These are phyloP conservation scores for Ciona savignyi DNA, from an alignment of 23 tunicate genomes.

Conservation along the genomic window DNA sequence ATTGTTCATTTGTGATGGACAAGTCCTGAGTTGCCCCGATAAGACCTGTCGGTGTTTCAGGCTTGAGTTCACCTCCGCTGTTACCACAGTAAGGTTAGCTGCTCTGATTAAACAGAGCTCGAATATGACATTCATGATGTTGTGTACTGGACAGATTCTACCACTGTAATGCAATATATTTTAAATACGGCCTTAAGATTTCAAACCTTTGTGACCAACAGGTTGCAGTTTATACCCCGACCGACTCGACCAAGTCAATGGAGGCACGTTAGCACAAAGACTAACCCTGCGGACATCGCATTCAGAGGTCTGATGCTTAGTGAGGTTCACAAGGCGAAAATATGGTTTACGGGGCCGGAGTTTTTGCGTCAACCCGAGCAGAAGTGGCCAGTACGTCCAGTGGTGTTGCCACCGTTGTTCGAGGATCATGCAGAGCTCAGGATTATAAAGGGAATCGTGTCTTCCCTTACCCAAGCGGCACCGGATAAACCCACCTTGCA, in stretches of 20 bases:
- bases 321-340: neutral
- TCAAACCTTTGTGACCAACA: conserved; percentile 52
- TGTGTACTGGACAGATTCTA: too few species aligned
- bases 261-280: conserved; percentile 19
- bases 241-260: conserved; percentile 7
- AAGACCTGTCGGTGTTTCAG: too few species aligned
- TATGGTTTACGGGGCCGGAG: conserved; percentile 33
- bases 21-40: too few species aligned
- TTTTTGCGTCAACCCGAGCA: conserved; percentile 14
- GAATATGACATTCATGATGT: too few species aligned
- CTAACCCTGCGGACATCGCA: conserved; percentile 31
- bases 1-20: too few species aligned
- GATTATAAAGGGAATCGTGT: too few species aligned
- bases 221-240: conserved; percentile 14
- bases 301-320: conserved; percentile 21
- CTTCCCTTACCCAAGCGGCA: too few species aligned
- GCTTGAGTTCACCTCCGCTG: too few species aligned
- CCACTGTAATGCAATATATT: conserved; percentile 30
- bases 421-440: too few species aligned
- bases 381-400: conserved; percentile 11
- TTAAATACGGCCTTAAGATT: conserved; percentile 11
- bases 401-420: neutral
- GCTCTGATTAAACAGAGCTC: too few species aligned
- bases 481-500: too few species aligned
- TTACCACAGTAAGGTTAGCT: too few species aligned